Conservation (phyloP, 2,888 invertebrate genomes). For the Eristalis intricaria region DNA sequence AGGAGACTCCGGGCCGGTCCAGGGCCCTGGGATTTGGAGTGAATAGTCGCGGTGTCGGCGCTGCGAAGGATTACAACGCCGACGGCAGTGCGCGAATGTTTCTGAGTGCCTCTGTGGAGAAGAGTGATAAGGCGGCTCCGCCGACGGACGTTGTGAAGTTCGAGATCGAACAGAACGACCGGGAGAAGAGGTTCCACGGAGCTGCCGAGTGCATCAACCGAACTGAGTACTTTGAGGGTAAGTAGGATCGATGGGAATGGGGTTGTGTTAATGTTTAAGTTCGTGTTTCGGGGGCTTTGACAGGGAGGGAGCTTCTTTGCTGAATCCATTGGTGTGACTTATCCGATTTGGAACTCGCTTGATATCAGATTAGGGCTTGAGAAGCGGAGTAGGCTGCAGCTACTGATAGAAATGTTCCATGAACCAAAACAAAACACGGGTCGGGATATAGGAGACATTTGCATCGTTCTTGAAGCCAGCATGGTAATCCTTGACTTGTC, state of each 20-base stretch:
- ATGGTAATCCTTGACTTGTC: too few relatives aligned
- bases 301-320: background rate
- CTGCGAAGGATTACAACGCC: slow-evolving; percentile 39
- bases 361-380: too few relatives aligned
- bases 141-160: slow-evolving; percentile 51
- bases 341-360: too few relatives aligned
- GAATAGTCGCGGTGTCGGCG: slow-evolving; percentile 5
- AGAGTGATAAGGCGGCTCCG: slow-evolving; percentile 28
- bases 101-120: slow-evolving; percentile 41
- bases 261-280: background rate
- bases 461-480: too few relatives aligned
- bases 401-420: too few relatives aligned
- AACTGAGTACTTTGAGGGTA: slow-evolving; percentile 61
- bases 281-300: background rate
- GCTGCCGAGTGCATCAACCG: slow-evolving; percentile 44
- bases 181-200: slow-evolving; percentile 46
- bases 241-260: background rate
- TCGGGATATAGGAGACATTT: too few relatives aligned
- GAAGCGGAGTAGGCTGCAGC: too few relatives aligned
- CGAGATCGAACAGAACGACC: slow-evolving; percentile 45
- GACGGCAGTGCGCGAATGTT: slow-evolving; percentile 52
- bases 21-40: slow-evolving; percentile 23
- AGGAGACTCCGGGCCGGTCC: slow-evolving; percentile 47
- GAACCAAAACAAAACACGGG: too few relatives aligned
- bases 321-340: too few relatives aligned